These are phyloP conservation scores for Anabas testudineus DNA, from an alignment of 2,797 vertebrate species.

Conservation along the genomic window DNA sequence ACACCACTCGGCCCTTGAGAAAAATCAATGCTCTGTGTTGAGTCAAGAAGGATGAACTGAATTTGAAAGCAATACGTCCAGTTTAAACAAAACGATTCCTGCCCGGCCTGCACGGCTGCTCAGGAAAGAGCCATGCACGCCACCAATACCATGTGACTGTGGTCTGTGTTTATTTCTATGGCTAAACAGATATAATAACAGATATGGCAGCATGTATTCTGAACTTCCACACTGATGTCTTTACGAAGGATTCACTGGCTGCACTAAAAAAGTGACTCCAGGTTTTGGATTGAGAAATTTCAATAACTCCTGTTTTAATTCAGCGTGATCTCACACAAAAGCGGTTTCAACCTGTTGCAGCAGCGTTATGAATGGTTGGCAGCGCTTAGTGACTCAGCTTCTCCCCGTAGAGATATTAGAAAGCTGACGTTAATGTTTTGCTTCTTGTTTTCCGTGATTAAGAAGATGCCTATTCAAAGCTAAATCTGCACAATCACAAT, in stretches of 20 bases:
- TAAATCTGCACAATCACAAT: background rate
- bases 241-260: conserved; percentile 16
- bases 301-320: background rate
- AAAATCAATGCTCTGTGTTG: conserved; percentile 17
- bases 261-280: too few relatives aligned
- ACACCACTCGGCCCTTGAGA: background rate
- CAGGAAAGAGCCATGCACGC: conserved; percentile 20
- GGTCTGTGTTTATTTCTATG: conserved; percentile 51
- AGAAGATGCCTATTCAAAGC: background rate
- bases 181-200: conserved; percentile 37
- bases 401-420: background rate
- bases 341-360: background rate
- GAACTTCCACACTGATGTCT: conserved; percentile 67
- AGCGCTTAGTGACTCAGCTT: background rate
- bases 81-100: background rate
- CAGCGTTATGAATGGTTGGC: background rate
- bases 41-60: background rate
- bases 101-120: background rate
- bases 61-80: conserved; percentile 13
- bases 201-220: conserved; percentile 37
- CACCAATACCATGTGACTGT: conserved; percentile 31
- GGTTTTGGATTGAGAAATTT: background rate
- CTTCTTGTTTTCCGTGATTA: background rate
- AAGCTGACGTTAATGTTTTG: background rate
- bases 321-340: background rate